Evolutionary conservation across 2,797 vertebrate species (phyloP).

Genomic region (Tenualosa thibaudeaui): DNA sequence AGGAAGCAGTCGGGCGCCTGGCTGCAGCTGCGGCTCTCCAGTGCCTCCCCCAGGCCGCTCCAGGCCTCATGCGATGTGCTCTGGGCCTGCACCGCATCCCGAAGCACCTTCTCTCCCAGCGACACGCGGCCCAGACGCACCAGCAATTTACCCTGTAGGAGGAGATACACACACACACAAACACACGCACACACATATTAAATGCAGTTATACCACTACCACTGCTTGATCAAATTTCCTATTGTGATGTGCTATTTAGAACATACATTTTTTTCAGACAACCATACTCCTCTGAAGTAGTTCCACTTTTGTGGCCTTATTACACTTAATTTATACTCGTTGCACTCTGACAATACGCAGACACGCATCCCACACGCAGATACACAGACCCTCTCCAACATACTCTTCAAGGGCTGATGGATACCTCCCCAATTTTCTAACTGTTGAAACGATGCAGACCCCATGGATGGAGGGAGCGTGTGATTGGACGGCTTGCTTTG

Average conservation of each 20-base stretch:
- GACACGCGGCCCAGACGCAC: slow-evolving; percentile 79
- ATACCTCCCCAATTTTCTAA: too few relatives aligned
- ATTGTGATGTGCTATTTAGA: too few relatives aligned
- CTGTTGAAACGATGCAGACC: too few relatives aligned
- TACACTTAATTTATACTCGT: too few relatives aligned
- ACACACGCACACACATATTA: background rate
- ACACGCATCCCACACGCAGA: background rate
- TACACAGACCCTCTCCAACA: background rate
- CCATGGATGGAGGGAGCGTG: too few relatives aligned
- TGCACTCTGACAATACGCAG: too few relatives aligned
- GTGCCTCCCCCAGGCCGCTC: slow-evolving; percentile 90
- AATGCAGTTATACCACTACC: background rate
- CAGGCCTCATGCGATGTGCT: slow-evolving; percentile 89
- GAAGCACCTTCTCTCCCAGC: slow-evolving; percentile 91
- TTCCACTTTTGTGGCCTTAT: too few relatives aligned
- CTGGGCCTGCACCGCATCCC: slow-evolving; percentile 86
- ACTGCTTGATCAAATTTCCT: too few relatives aligned
- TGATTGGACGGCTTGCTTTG: too few relatives aligned
- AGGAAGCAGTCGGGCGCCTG: slow-evolving; percentile 93
- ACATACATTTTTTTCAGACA: too few relatives aligned
- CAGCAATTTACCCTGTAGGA: slow-evolving; percentile 82
- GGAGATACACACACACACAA: background rate
- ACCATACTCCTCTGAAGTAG: too few relatives aligned
- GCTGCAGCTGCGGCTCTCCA: slow-evolving; percentile 80
- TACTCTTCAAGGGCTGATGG: too few relatives aligned